These are phyloP conservation scores for Phainopepla nitens DNA, from an alignment of 2,113 vertebrate genomes.

Conservation along the genomic window DNA sequence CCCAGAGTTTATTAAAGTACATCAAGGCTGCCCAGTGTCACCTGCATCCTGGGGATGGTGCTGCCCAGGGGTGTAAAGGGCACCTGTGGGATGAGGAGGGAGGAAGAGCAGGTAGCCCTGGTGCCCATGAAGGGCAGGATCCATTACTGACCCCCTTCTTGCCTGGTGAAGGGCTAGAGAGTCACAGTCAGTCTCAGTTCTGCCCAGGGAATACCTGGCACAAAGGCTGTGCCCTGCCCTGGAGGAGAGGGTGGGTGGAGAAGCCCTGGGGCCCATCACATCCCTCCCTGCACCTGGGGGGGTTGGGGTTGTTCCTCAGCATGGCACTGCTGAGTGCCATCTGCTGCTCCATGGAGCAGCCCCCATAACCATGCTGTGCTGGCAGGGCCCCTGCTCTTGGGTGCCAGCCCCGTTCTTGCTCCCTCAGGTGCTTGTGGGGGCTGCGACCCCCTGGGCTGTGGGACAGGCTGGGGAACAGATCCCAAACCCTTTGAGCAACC, in stretches of 20 bases:
- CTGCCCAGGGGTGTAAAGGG: neutral
- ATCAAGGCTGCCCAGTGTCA: neutral
- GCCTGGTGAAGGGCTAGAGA: accelerated
- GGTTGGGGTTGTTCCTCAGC: neutral
- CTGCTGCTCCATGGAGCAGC: neutral
- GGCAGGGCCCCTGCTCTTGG: neutral
- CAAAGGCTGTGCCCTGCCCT: neutral
- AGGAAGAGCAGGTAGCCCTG: neutral
- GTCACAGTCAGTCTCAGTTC: neutral
- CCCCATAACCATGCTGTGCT: neutral
- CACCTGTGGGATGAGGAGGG: neutral
- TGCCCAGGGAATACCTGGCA: neutral
- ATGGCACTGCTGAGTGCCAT: neutral
- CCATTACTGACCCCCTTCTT: neutral
- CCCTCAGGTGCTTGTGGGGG: neutral
- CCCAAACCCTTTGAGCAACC: accelerated
- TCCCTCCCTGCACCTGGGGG: neutral
- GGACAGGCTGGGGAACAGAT: neutral
- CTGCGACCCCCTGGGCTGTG: accelerated
- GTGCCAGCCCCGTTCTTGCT: neutral
- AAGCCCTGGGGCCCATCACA: neutral
- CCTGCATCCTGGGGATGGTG: neutral
- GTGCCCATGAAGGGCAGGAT: accelerated
- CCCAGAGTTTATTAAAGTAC: neutral
- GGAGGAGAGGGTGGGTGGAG: neutral